A percentile compares a stretch with the other conserved stretches of the same genome.
phyloP scores from a whole-genome alignment of 2,113 vertebrate genomes.

The Eptatretus burgeri region DNA sequence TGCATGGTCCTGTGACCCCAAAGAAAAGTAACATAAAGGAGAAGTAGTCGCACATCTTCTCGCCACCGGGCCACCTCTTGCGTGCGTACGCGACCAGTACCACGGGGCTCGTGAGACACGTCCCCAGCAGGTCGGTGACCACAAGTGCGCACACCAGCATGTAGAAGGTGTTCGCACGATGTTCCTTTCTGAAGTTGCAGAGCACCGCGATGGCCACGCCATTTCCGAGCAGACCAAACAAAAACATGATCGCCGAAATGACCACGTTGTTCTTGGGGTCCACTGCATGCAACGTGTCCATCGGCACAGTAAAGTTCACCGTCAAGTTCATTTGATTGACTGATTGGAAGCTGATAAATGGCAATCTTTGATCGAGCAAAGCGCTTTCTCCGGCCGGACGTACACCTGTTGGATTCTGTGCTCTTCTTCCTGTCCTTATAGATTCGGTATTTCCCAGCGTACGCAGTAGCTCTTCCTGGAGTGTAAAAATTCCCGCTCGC shows the following conservation, averaged over 20 bases:
- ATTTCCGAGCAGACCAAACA: slow-evolving; percentile 28
- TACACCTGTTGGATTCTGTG: no score
- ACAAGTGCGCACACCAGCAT: slow-evolving; percentile 33
- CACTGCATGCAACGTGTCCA: no score
- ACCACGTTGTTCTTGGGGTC: neutral
- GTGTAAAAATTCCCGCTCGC: no score
- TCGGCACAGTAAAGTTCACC: no score
- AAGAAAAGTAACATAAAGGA: slow-evolving; percentile 40
- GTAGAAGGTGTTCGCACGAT: slow-evolving; percentile 32
- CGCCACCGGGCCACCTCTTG: slow-evolving; percentile 24
- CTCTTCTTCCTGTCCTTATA: no score
- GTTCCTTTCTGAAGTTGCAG: slow-evolving; percentile 26
- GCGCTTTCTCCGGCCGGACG: no score
- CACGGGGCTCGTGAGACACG: slow-evolving; percentile 33
- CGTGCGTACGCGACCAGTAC: slow-evolving; percentile 28
- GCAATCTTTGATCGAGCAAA: no score
- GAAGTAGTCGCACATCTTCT: slow-evolving; percentile 28
- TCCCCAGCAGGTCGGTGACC: slow-evolving; percentile 30
- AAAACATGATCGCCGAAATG: slow-evolving; percentile 28
- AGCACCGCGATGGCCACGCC: slow-evolving; percentile 28
- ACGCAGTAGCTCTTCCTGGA: no score
- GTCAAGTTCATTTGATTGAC: no score
- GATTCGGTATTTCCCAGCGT: no score
- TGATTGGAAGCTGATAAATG: no score
- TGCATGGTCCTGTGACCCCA: slow-evolving; percentile 27